These are phyloP conservation scores for Onthophagus taurus DNA, from an alignment of 1,140 invertebrate species.

Conservation along the genomic window DNA sequence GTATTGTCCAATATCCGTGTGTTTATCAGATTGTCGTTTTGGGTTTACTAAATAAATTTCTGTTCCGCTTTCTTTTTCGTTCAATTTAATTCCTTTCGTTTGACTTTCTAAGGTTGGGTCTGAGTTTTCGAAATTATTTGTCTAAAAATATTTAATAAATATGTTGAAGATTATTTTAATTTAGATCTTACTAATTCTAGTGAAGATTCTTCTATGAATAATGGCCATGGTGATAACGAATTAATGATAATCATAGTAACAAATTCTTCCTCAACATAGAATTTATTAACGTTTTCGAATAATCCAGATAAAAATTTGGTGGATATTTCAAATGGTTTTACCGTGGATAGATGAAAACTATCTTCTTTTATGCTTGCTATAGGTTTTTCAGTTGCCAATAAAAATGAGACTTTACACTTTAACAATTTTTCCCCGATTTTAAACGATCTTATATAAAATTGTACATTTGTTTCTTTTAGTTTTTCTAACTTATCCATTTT, in stretches of 20 bases:
- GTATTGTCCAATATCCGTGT: conserved; percentile 57
- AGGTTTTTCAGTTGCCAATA: conserved; percentile 37
- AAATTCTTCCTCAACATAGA: conserved; percentile 57
- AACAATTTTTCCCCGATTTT: conserved; percentile 41
- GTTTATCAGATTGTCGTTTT: conserved; percentile 41
- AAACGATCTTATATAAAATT: conserved; percentile 51
- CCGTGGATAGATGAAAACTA: conserved; percentile 49
- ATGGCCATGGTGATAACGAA: conserved; percentile 58
- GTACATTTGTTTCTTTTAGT: neutral
- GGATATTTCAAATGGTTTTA: conserved; percentile 59
- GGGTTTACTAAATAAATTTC: conserved; percentile 41
- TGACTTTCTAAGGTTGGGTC: conserved; percentile 28
- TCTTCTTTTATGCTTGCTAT: conserved; percentile 47
- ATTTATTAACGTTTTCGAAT: conserved; percentile 55
- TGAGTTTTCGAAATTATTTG: conserved; percentile 16
- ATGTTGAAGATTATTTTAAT: neutral
- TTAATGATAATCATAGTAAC: conserved; percentile 58
- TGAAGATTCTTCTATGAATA: conserved; percentile 53
- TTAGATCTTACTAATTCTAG: conserved; percentile 47
- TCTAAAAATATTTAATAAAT: neutral
- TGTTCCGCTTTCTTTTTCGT: conserved; percentile 41
- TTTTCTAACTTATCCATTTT: conserved; percentile 14
- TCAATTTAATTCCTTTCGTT: conserved; percentile 34
- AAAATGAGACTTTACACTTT: conserved; percentile 28
- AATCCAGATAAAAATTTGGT: conserved; percentile 56